phyloP scores from a whole-genome alignment of 1,140 invertebrate species.

The Brachionus rotundiformis region DNA sequence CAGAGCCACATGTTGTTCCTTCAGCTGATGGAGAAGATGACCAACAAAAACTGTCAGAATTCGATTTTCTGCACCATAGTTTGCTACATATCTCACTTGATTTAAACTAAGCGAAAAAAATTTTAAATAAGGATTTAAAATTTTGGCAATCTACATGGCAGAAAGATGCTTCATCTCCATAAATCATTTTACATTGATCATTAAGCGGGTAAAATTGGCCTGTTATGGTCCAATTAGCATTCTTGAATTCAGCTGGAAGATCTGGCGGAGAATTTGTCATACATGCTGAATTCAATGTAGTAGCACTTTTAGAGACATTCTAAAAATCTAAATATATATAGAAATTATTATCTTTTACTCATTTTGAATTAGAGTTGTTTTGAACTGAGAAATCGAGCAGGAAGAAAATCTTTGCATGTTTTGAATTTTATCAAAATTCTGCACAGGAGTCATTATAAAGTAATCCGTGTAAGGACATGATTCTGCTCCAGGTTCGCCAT shows the following conservation, averaged over 20 bases:
- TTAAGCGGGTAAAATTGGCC: background rate
- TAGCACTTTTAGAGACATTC: background rate
- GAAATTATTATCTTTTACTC: background rate
- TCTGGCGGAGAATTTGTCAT: background rate
- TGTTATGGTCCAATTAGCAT: too few relatives aligned
- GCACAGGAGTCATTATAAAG: conserved; percentile 30
- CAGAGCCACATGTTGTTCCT: conserved; percentile 39
- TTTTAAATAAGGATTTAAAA: too few relatives aligned
- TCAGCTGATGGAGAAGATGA: conserved; percentile 3
- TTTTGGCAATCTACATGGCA: conserved; percentile 10
- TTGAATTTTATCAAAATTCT: conserved; percentile 30
- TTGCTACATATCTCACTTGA: background rate
- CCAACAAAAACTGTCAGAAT: background rate
- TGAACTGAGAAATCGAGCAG: conserved; percentile 42
- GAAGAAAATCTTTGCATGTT: conserved; percentile 47
- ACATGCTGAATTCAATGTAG: background rate
- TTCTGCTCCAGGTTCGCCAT: conserved; percentile 19
- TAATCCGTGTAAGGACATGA: background rate
- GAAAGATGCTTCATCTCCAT: conserved; percentile 12
- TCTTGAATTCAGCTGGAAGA: background rate
- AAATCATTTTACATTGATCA: conserved; percentile 28
- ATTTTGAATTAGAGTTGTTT: background rate
- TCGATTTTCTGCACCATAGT: conserved; percentile 20
- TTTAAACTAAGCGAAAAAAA: conserved; percentile 11
- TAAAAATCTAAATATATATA: too few relatives aligned